Evolutionary conservation across 2,888 invertebrate genomes (phyloP), one percentile per base, ranked within the genome.

Genomic region (Tenthredo distinguenda): DNA sequence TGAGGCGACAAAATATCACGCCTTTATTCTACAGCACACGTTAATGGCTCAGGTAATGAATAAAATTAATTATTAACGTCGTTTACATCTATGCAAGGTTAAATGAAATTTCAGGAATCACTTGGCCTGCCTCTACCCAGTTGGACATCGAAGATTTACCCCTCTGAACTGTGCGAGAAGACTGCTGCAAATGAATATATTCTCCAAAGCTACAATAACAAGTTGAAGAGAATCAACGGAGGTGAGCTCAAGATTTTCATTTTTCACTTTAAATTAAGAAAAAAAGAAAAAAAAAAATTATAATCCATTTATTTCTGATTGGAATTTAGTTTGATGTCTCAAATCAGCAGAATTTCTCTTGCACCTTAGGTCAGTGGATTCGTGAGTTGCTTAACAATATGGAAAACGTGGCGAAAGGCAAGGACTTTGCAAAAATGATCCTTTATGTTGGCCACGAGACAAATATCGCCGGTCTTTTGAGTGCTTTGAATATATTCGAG

Each of bases 361-460:
- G 43, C 21, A 2, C 4, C 62, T n/a, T 62, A 88, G 88, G 88
- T 2, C 31, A 86, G 43, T 88, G 88, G 88, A 84, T 88, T 0
- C 71, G 81, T 31, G 85, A 81, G 84, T 87, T 86, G 85, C 65
- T 87, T 34, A 31, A 84, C 2, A 87, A 87, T 74, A 85, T 88
- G 26, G 85, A 87, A 6, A n/a, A 84, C 18, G 85, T 85, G 26
- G n/a, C 85, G 3, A 74, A 74, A 55, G 84, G 55, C 21, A 83
- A 21, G 40, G 31, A 62, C 6, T 5, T 0, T 15, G 18, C 43
- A 3, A 84, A 77, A 26, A 9, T 65, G 43, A 6, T 79, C 6
- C 15, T 85, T 18, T 85, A 85, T 31, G 50, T 68, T n/a, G 85
- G 85, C n/a, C 85, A 85, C 43, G 82, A 85, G 71, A 71, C 37